Evolutionary conservation across 1,140 invertebrate genomes (phyloP).

Genomic region (Magallana gigas): DNA sequence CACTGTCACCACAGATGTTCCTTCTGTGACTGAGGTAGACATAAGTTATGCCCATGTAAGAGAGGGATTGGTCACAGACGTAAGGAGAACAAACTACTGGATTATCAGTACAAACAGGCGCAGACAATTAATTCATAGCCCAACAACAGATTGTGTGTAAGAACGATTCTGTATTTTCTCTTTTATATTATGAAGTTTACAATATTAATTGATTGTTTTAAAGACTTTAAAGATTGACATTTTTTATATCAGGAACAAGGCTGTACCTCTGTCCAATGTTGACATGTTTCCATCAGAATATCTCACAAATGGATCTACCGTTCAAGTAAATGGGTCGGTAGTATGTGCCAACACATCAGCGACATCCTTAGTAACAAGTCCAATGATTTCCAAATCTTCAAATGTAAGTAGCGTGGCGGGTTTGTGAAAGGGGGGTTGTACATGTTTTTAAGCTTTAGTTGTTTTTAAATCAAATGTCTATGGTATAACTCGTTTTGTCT

Average conservation of each 20-base stretch:
- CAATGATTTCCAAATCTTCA: neutral
- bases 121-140: slow-evolving; percentile 44
- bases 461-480: neutral
- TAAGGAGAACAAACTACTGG: slow-evolving; percentile 39
- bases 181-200: no score
- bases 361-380: neutral
- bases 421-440: neutral
- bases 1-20: slow-evolving; percentile 53
- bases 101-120: slow-evolving; percentile 47
- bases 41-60: slow-evolving; percentile 47
- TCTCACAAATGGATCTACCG: neutral
- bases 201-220: no score
- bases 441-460: neutral
- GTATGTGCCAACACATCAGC: neutral
- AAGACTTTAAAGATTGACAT: no score
- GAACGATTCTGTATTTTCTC: neutral
- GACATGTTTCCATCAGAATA: neutral
- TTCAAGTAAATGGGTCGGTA: neutral
- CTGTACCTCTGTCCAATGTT: neutral
- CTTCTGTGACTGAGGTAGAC: slow-evolving; percentile 50
- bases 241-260: neutral
- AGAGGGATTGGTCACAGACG: slow-evolving; percentile 53
- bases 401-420: neutral
- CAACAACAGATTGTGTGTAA: slow-evolving; percentile 58
- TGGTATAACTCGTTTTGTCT: no score